Evolutionary conservation across 2,888 invertebrate species (phyloP).

Genomic region (Muscina levida): DNA sequence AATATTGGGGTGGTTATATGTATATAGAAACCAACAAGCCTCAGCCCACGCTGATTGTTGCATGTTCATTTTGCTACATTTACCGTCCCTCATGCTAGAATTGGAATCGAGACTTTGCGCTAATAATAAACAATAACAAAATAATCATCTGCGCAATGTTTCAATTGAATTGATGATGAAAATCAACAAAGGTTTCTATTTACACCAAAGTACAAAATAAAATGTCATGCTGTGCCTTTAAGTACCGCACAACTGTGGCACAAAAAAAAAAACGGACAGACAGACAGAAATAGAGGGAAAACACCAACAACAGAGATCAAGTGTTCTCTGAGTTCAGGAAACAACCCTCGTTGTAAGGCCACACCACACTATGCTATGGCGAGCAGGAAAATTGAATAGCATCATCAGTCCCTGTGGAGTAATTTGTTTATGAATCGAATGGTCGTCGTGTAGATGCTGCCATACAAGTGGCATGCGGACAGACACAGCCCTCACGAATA

Average conservation of each 20-base stretch:
- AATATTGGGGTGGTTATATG: constrained; percentile 52
- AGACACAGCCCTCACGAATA: not conserved
- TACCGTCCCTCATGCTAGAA: not conserved
- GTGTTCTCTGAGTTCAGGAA: constrained; percentile 28
- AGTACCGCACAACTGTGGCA: constrained; percentile 50
- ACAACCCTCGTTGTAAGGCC: constrained; percentile 23
- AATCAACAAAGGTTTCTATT: constrained; percentile 70
- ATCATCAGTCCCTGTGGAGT: constrained; percentile 77
- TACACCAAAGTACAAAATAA: constrained; percentile 12
- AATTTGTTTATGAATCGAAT: constrained; percentile 71
- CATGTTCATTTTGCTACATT: constrained; percentile 18
- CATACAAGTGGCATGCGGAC: not conserved
- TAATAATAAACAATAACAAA: constrained; percentile 53
- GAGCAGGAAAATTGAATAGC: constrained; percentile 61
- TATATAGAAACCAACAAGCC: no score
- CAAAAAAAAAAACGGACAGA: constrained; percentile 17
- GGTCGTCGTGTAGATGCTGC: constrained; percentile 14
- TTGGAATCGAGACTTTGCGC: constrained; percentile 2
- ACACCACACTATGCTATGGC: not conserved
- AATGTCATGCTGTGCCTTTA: constrained; percentile 53
- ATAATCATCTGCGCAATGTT: constrained; percentile 68
- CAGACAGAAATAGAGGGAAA: not conserved
- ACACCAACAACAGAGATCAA: constrained; percentile 46
- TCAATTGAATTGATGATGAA: constrained; percentile 66
- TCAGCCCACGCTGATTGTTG: constrained; percentile 54